Conservation (phyloP, 2,888 invertebrate species). For the Pachliopta kotzebuea region DNA sequence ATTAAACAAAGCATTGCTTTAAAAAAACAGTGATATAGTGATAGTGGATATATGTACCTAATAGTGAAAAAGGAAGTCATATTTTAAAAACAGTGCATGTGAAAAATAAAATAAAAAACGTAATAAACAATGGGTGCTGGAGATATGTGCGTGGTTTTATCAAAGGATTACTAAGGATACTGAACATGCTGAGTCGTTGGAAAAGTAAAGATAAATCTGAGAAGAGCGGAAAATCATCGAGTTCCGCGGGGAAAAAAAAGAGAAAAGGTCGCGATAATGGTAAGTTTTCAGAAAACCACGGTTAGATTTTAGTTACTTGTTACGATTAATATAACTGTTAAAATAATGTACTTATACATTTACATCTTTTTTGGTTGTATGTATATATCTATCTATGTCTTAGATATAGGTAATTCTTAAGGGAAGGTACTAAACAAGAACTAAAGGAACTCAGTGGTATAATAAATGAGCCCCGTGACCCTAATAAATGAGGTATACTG, state of each 20-base stretch:
- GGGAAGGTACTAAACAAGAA: too few relatives aligned
- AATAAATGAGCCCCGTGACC: too few relatives aligned
- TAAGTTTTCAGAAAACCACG: constrained; percentile 56
- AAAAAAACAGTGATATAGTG: not conserved
- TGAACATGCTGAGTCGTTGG: constrained; percentile 89
- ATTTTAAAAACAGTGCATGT: not conserved
- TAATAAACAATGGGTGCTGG: constrained; percentile 5
- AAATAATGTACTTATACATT: too few relatives aligned
- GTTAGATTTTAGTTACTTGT: not conserved
- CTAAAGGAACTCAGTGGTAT: too few relatives aligned
- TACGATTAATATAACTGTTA: not conserved
- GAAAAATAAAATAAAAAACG: not conserved
- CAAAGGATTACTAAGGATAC: not conserved
- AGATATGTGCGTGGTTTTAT: constrained; percentile 7
- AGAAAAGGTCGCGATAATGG: constrained; percentile 92
- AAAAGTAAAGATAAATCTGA: constrained; percentile 91
- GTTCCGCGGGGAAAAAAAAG: constrained; percentile 87
- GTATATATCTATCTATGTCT: too few relatives aligned
- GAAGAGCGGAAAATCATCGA: constrained; percentile 81
- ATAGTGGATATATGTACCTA: not conserved
- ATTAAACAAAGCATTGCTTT: not conserved
- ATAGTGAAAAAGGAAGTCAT: not conserved
- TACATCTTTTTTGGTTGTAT: too few relatives aligned
- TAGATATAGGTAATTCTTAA: too few relatives aligned
- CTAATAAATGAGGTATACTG: too few relatives aligned